phyloP scores from a whole-genome alignment of 2,888 invertebrate species.

The Torymus tubicola region DNA sequence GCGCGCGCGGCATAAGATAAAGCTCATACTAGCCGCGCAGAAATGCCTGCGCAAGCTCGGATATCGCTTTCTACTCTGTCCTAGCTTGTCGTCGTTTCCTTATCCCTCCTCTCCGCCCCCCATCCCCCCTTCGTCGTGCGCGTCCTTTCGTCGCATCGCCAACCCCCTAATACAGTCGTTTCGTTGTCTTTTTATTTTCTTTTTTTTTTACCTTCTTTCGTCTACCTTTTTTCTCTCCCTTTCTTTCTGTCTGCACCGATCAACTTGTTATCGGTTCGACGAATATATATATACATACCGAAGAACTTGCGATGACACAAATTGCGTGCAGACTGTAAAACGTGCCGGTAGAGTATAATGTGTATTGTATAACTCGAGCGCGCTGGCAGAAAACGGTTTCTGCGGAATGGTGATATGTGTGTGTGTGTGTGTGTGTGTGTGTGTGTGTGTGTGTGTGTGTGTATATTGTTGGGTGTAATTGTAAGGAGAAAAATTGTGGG shows the following conservation, averaged over 20 bases:
- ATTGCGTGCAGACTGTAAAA: constrained; percentile 26
- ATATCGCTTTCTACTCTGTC: too few relatives aligned
- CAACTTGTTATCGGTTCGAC: background rate
- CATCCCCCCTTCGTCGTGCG: too few relatives aligned
- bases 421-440: too few relatives aligned
- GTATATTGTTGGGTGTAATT: too few relatives aligned
- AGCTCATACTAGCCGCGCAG: background rate
- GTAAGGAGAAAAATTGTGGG: too few relatives aligned
- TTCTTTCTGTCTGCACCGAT: constrained; percentile 24
- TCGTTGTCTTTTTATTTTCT: background rate
- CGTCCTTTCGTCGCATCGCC: background rate
- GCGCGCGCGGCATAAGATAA: constrained; percentile 9
- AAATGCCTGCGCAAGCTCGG: constrained; percentile 39
- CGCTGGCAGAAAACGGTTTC: too few relatives aligned
- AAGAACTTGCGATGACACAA: constrained; percentile 9
- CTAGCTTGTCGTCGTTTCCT: too few relatives aligned
- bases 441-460: too few relatives aligned
- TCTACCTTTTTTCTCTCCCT: background rate
- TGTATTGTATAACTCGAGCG: too few relatives aligned
- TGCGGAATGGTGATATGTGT: too few relatives aligned
- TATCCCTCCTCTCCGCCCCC: background rate
- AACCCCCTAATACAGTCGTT: constrained; percentile 16
- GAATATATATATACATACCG: background rate
- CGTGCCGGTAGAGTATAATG: background rate
- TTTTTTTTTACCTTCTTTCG: background rate